Percentiles rank a stretch among this genome's conserved stretches.
Evolutionary conservation across 1,140 invertebrate species (phyloP).

Genomic region (Danaus plexippus): DNA sequence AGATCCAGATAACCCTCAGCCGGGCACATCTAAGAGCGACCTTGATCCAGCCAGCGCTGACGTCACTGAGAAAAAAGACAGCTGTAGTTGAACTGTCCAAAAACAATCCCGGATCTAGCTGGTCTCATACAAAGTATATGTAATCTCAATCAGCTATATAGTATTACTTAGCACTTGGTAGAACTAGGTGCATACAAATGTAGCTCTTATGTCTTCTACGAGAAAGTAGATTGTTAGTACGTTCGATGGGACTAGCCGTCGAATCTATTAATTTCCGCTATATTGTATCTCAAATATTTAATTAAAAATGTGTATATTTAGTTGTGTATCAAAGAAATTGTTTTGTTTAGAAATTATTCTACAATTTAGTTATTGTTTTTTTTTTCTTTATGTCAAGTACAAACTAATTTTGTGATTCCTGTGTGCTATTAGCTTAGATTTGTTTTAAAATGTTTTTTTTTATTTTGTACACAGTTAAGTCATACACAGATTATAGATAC

Average conservation of each 20-base stretch:
- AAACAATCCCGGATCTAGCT: constrained; percentile 36
- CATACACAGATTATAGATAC: too few relatives aligned
- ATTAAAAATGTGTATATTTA: neutral
- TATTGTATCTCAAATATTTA: constrained; percentile 2
- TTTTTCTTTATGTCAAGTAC: constrained; percentile 5
- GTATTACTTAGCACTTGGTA: constrained; percentile 54
- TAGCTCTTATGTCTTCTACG: constrained; percentile 23
- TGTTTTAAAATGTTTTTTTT: neutral
- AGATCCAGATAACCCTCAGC: constrained; percentile 45
- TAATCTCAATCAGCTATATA: constrained; percentile 63
- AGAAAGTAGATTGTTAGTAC: constrained; percentile 11
- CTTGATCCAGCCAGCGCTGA: constrained; percentile 35
- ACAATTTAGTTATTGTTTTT: neutral
- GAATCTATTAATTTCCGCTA: constrained; percentile 19
- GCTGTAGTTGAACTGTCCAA: constrained; percentile 56
- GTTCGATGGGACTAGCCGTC: constrained; percentile 11
- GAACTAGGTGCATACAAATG: constrained; percentile 36
- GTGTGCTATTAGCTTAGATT: constrained; percentile 3
- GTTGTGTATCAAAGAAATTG: too few relatives aligned
- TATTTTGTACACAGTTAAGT: too few relatives aligned
- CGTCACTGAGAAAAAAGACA: constrained; percentile 40
- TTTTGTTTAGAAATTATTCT: too few relatives aligned
- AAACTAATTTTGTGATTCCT: constrained; percentile 11
- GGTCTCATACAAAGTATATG: constrained; percentile 62
- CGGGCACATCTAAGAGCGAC: constrained; percentile 47